A percentile compares a stretch with the other conserved stretches of the same genome.
Conservation (phyloP, 2,113 vertebrate genomes). For the Elanoides forficatus region DNA sequence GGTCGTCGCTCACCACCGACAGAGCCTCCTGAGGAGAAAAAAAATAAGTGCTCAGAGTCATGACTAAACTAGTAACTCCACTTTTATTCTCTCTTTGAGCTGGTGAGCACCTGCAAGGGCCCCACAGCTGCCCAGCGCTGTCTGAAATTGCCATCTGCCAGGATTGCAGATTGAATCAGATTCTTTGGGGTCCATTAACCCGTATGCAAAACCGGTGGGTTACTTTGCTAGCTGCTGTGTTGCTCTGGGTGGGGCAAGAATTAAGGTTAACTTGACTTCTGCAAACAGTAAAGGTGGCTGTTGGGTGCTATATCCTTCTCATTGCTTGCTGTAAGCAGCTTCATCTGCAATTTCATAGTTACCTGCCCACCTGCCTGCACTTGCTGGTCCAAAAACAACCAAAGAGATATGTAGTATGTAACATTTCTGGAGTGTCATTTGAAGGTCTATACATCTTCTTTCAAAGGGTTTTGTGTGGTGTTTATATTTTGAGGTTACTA, state of each 20-base stretch:
- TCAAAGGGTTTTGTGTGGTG: neutral
- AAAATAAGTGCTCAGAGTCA: neutral
- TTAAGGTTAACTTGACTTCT: neutral
- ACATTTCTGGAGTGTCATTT: neutral
- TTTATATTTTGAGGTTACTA: conserved; percentile 17
- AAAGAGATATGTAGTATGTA: fast-evolving
- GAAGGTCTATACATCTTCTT: neutral
- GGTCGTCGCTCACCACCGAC: conserved; percentile 99
- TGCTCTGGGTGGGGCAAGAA: neutral
- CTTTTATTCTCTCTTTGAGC: neutral
- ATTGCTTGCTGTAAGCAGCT: neutral
- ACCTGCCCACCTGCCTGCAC: neutral
- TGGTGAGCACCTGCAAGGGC: conserved; percentile 8
- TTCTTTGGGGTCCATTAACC: neutral
- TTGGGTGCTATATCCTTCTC: neutral
- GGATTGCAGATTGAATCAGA: neutral
- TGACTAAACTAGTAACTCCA: neutral
- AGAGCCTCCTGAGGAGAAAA: conserved; percentile 88
- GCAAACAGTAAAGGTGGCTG: neutral
- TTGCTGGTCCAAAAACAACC: neutral
- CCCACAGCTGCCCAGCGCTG: neutral
- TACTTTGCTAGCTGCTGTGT: neutral
- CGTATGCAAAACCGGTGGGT: neutral
- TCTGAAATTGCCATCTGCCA: neutral
- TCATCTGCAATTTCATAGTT: neutral